These are phyloP conservation scores for Diadegma fenestrale DNA, from an alignment of 2,888 invertebrate genomes.

Conservation along the genomic window DNA sequence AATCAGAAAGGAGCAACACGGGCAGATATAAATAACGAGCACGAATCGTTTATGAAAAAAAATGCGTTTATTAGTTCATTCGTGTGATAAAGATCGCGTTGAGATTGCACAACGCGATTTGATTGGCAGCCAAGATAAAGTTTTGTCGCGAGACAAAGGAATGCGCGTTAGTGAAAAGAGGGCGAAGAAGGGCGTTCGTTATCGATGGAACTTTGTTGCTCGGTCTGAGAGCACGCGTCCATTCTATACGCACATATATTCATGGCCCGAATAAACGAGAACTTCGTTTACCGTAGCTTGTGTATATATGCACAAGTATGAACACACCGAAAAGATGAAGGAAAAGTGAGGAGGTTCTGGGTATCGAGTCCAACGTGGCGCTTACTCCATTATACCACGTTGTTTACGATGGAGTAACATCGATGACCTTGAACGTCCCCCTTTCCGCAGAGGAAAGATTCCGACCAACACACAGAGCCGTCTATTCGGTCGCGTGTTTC, in stretches of 20 bases:
- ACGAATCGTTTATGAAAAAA: slow-evolving; percentile 27
- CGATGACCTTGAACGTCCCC: slow-evolving; percentile 51
- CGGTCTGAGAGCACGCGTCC: background rate
- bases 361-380: slow-evolving; percentile 34
- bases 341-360: slow-evolving; percentile 21
- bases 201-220: slow-evolving; percentile 32
- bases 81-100: background rate
- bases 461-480: slow-evolving; percentile 16
- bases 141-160: background rate
- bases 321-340: background rate
- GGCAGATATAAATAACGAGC: background rate
- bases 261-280: background rate
- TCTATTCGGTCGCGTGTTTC: slow-evolving; percentile 34
- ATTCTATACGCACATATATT: slow-evolving; percentile 3
- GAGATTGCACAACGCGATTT: slow-evolving; percentile 6
- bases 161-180: background rate
- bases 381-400: slow-evolving; percentile 17
- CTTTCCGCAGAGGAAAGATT: slow-evolving; percentile 10
- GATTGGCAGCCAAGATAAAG: slow-evolving; percentile 1
- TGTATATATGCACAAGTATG: slow-evolving; percentile 14
- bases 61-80: slow-evolving; percentile 47
- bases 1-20: background rate
- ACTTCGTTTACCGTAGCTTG: background rate
- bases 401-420: slow-evolving; percentile 58
- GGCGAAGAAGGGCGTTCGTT: slow-evolving; percentile 23